Evolutionary conservation across 2,888 invertebrate species (phyloP).

Genomic region (Aleiodes testaceus): DNA sequence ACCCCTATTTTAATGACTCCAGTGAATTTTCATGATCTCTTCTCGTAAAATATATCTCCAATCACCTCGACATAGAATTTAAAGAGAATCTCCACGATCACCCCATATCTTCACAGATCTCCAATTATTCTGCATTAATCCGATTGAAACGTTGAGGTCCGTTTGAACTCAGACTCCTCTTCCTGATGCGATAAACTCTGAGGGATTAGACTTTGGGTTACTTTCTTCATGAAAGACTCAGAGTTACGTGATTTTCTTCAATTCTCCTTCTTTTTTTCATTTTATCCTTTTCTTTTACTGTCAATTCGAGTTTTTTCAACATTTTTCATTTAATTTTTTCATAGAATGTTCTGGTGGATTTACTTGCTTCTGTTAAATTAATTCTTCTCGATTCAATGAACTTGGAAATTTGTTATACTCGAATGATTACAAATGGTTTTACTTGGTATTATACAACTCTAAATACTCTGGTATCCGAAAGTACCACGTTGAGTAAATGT

Average conservation of each 20-base stretch:
- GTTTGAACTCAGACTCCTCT: conserved; percentile 1
- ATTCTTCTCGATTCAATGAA: neutral
- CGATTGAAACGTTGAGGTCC: neutral
- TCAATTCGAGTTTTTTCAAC: neutral
- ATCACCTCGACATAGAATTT: too few species aligned
- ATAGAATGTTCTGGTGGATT: too few species aligned
- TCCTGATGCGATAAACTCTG: conserved; percentile 1
- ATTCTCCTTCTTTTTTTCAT: neutral
- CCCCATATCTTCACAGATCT: conserved; percentile 1
- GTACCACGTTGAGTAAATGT: conserved; percentile 25
- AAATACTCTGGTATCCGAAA: conserved; percentile 26
- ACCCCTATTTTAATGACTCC: too few species aligned
- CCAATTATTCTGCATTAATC: conserved; percentile 17
- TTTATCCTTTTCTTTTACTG: neutral
- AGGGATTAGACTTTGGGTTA: neutral
- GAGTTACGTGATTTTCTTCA: conserved; percentile 3
- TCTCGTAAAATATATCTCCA: too few species aligned
- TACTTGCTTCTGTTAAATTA: too few species aligned
- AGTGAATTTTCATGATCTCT: too few species aligned
- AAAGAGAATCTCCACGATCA: too few species aligned
- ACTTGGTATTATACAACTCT: conserved; percentile 14
- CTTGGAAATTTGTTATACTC: conserved; percentile 4
- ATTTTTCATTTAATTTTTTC: neutral
- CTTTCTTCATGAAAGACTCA: neutral
- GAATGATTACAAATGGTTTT: conserved; percentile 22